These are phyloP conservation scores for Zele albiditarsus DNA, from an alignment of 2,888 invertebrate genomes.

Conservation along the genomic window DNA sequence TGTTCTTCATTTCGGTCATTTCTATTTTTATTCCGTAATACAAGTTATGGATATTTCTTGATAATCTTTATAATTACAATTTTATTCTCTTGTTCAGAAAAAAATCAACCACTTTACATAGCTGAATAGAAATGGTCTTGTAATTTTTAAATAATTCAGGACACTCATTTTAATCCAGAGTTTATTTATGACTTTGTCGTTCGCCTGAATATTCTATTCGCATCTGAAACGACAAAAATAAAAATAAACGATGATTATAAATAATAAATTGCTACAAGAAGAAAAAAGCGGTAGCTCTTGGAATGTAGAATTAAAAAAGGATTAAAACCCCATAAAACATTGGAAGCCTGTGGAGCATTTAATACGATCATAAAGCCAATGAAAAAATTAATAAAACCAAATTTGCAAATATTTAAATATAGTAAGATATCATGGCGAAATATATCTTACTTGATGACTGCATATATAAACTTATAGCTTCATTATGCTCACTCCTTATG, in stretches of 20 bases:
- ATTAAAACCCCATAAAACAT: neutral
- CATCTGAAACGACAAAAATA: neutral
- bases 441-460: neutral
- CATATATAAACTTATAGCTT: neutral
- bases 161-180: neutral
- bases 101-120: too few relatives aligned
- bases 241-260: neutral
- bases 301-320: neutral
- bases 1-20: too few relatives aligned
- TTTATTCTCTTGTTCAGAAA: too few relatives aligned
- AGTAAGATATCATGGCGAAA: neutral
- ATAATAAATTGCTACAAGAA: neutral
- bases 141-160: slow-evolving; percentile 2
- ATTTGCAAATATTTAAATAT: neutral
- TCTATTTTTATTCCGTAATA: too few relatives aligned
- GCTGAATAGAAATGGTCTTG: neutral
- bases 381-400: neutral
- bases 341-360: neutral
- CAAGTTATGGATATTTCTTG: too few relatives aligned
- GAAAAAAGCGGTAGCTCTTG: neutral
- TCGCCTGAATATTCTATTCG: neutral
- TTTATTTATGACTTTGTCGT: neutral
- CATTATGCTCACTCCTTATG: neutral
- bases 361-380: neutral
- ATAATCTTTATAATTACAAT: too few relatives aligned